phyloP scores from a whole-genome alignment of 2,888 invertebrate genomes.

The Trypoxylon attenuatum region DNA sequence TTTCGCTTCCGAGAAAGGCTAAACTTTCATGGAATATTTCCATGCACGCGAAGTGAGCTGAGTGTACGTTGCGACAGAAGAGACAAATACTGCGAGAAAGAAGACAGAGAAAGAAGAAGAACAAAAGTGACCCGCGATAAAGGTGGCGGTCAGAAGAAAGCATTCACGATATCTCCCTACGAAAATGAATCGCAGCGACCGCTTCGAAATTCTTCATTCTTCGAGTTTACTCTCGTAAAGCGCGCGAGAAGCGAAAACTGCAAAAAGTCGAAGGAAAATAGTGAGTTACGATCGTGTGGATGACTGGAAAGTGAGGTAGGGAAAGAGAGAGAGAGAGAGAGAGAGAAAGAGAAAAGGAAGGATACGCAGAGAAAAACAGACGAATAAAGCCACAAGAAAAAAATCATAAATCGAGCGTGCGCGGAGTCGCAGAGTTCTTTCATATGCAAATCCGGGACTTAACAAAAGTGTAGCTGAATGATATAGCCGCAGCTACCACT shows the following conservation, averaged over 20 bases:
- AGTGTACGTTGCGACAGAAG: no score
- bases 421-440: conserved; percentile 51
- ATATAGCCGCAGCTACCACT: no score
- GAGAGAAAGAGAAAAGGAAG: background rate
- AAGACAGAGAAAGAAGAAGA: no score
- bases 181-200: conserved; percentile 5
- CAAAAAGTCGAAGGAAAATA: no score
- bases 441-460: conserved; percentile 67
- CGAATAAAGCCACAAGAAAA: conserved; percentile 40
- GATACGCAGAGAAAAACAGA: background rate
- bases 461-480: conserved; percentile 64
- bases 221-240: conserved; percentile 9
- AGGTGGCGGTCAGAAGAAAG: no score
- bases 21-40: no score
- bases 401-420: conserved; percentile 63
- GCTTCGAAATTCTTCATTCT: background rate
- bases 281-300: background rate
- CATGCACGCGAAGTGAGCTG: no score
- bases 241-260: no score
- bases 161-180: no score
- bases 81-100: no score
- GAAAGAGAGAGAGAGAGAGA: background rate
- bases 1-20: no score
- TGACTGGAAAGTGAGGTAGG: background rate
- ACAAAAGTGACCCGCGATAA: no score